Evolutionary conservation across 2,888 invertebrate genomes (phyloP).

Genomic region (Euphydryas editha): DNA sequence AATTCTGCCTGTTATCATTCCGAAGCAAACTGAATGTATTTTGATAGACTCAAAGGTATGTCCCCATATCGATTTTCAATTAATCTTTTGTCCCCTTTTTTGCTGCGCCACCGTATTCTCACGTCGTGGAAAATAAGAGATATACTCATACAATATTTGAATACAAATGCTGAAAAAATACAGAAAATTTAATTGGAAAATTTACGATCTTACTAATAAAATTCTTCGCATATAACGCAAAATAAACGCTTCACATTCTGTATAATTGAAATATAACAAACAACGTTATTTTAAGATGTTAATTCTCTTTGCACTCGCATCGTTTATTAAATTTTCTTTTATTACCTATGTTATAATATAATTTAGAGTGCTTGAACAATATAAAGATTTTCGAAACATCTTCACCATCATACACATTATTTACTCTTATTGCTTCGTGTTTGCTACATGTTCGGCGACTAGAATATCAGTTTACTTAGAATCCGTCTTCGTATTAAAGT

Average conservation of each 20-base stretch:
- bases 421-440: slow-evolving; percentile 54
- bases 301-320: no score
- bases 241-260: background rate
- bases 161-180: background rate
- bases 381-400: background rate
- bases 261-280: no score
- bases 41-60: slow-evolving; percentile 71
- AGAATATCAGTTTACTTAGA: slow-evolving; percentile 45
- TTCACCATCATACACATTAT: slow-evolving; percentile 48
- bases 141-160: slow-evolving; percentile 15
- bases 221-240: background rate
- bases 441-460: slow-evolving; percentile 50
- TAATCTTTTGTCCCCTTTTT: slow-evolving; percentile 77
- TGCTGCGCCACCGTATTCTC: slow-evolving; percentile 67
- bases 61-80: slow-evolving; percentile 75
- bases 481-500: slow-evolving; percentile 56
- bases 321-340: no score
- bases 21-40: slow-evolving; percentile 74
- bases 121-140: slow-evolving; percentile 14
- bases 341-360: no score
- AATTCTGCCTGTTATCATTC: slow-evolving; percentile 72
- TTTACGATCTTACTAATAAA: background rate
- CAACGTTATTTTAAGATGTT: no score
- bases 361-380: background rate
- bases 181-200: background rate